Conservation (phyloP, 2,888 invertebrate genomes). For the Troglohyphantes excavatus region DNA sequence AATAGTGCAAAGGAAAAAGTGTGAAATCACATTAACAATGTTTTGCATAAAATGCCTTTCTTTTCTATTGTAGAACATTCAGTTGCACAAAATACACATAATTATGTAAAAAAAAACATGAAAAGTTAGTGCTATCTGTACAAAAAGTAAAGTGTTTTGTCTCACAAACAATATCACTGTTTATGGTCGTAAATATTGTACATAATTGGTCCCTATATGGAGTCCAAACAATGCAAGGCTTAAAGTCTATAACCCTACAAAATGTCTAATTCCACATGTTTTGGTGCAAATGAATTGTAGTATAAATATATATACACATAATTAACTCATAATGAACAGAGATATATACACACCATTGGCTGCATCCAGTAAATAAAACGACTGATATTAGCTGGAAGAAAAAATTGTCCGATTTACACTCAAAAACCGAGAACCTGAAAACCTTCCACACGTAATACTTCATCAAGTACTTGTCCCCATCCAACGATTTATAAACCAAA, state of each 20-base stretch:
- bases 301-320: conserved; percentile 63
- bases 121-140: conserved; percentile 63
- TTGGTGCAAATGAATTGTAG: conserved; percentile 48
- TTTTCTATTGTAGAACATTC: conserved; percentile 28
- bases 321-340: conserved; percentile 53
- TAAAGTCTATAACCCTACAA: conserved; percentile 35
- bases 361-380: not conserved
- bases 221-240: conserved; percentile 51
- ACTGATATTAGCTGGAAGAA: not conserved
- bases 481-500: not conserved
- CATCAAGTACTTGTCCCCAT: too few species aligned
- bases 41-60: conserved; percentile 15
- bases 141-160: conserved; percentile 56
- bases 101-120: conserved; percentile 42
- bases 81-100: conserved; percentile 50
- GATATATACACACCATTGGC: conserved; percentile 60
- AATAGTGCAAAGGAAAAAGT: conserved; percentile 24
- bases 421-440: too few species aligned
- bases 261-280: conserved; percentile 36
- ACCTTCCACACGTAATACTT: too few species aligned
- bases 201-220: conserved; percentile 72
- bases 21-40: conserved; percentile 24
- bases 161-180: conserved; percentile 69
- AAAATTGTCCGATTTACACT: too few species aligned
- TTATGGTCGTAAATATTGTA: conserved; percentile 64